A percentile compares a stretch with the other conserved stretches of the same genome.
Conservation (phyloP, 2,888 invertebrate genomes). For the Drosophila recens region DNA sequence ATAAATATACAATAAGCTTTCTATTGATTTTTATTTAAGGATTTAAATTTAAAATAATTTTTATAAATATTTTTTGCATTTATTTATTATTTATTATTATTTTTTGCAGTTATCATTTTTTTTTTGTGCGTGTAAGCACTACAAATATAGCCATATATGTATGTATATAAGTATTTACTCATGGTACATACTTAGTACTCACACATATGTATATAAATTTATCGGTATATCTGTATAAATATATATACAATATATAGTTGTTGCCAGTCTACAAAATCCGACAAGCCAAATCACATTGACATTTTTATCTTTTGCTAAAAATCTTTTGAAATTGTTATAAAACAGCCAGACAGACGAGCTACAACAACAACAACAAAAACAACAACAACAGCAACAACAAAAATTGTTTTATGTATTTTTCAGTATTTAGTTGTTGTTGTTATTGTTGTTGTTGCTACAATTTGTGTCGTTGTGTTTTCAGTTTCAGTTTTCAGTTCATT, state of each 20-base stretch:
- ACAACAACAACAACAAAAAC: constrained; percentile 39
- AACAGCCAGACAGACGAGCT: constrained; percentile 69
- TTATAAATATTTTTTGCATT: not conserved
- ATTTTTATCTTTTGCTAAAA: constrained; percentile 79
- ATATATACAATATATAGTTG: constrained; percentile 11
- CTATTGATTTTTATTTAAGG: no score
- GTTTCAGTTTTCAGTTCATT: constrained; percentile 73
- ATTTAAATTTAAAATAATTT: not conserved
- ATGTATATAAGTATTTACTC: not conserved
- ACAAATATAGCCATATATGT: constrained; percentile 42
- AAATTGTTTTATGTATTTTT: constrained; percentile 64
- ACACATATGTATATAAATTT: not conserved
- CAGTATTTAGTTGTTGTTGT: constrained; percentile 44
- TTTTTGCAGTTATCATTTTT: not conserved
- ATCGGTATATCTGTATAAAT: constrained; percentile 6
- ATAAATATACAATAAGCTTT: no score
- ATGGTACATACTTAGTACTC: not conserved
- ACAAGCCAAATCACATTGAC: constrained; percentile 81
- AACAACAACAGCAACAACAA: constrained; percentile 38
- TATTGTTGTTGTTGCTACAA: constrained; percentile 38
- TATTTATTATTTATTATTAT: not conserved
- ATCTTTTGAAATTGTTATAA: constrained; percentile 81
- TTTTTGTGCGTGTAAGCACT: constrained; percentile 17
- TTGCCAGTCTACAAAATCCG: constrained; percentile 60
- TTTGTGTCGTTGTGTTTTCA: constrained; percentile 58